Evolutionary conservation across 2,888 invertebrate species (phyloP), one percentile per base, ranked within the genome.

Genomic region (Eupithecia subfuscata): DNA sequence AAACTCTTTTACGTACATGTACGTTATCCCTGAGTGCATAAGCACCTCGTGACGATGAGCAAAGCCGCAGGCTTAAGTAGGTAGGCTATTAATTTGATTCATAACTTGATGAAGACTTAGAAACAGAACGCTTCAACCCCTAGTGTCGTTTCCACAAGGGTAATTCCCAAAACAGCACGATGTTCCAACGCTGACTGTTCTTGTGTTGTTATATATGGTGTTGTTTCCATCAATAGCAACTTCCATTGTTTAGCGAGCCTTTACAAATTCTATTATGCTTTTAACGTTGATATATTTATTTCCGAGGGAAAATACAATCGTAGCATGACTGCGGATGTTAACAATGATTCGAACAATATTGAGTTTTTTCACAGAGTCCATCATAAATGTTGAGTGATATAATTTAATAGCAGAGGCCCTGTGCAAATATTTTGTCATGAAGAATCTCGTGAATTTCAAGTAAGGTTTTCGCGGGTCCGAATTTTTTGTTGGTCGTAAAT

Each of bases 381-480:
- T 80, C 71, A 78, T 78, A 76, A 75, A 75, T 65, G 73, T 72
- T 77, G 73, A 73, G 75, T 75, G 75, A 77, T 75, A 75, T 76
- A 80, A 74, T 78, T 80, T 77, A 75, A 72, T 75, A 77, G 45
- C 70, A 72, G 56, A 56, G 70, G 73, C 43, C 70, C 34, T 67
- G 60, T 71, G 75, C 75, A 73, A 77, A 77, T 75, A 75, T 75
- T 77, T 77, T 73, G 70, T 63, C 70, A 69, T 56, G 73, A 77
- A 74, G 48, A 70, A 74, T 77, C 69, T 71, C 70, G 74, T 74
- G 74, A 77, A 77, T 77, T 71, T 74, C 71, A 72, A 74, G 71
- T 76, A 71, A 71, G 60, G 65, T 67, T 74, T 67, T 68, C 68
- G 73, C 37, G 67, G 52, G 74, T 71, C 71, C 60, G 52, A 72